Base-by-base conservation (phyloP, 2,888 invertebrate species). In the Clanis bilineata region DNA sequence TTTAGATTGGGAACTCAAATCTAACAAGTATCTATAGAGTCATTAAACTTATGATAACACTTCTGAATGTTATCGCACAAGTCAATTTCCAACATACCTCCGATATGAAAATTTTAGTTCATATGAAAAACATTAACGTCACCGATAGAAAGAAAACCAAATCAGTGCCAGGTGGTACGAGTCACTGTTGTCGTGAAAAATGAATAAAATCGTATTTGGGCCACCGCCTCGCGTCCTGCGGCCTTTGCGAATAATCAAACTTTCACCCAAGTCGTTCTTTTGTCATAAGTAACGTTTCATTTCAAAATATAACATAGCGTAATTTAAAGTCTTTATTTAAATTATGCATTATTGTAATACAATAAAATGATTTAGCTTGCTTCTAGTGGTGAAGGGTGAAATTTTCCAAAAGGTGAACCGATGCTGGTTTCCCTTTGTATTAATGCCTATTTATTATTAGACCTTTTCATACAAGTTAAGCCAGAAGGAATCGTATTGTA, bases 101-200 rank as follows among this genome's bases (percentile, higher is more conserved):
- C 3, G 6, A 4, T 10, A 41, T 41, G 4, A 7, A 28, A 32
- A 18, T 18, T 9, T 15, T 51, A 51, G 15, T 32, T 32, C 1
- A 3, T 51, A 51, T 51, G 18, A 32, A 21, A 21, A 18, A 51
- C 3, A 28, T 32, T 28, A 12, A 10, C 61, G 41, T 58, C 57
- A 32, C 44, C 60, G 32, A 56, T 73, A 80, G 78, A 90, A 90
- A 89, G 88, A 88, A 86, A 78, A 73, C 71, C 69, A 79, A 82
- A 82, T 79, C 87, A 83, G 91, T 92, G 75, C 90, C 91, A 91
- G 88, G 77, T 73, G 72, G 91, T 89, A 70, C 90, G 76, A 84
- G 89, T 83, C 88, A 71, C 89, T 86, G 88, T 85, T 81, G 80
- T 76, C 82, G 69, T 91, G 90, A 91, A 91, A 91, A 91, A 91